Evolutionary conservation across 2,888 invertebrate species (phyloP), one percentile per base, ranked within the genome.

Genomic region (Synanthedon formicaeformis): DNA sequence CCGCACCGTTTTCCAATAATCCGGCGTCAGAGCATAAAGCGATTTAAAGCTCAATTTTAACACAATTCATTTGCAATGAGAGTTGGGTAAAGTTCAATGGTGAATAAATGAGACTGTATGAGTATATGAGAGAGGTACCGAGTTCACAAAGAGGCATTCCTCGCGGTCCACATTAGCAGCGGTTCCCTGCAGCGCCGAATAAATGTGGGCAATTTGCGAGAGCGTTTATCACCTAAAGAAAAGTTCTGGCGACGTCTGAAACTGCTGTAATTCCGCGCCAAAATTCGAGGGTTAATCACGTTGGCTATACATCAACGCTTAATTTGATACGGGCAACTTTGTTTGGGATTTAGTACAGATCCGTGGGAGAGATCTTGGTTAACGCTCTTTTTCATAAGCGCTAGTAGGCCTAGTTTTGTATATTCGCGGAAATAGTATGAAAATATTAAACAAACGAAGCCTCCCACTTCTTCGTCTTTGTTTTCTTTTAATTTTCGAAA

Each of bases 201-300:
- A 82, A 84, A 82, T 83, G 83, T 74, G 73, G 72, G 81, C 77
- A 81, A 84, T 84, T 83, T 84, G 81, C 71, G 80, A 78, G 75
- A 76, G 66, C 82, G 81, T 83, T 82, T 81, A 83, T 84, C 83
- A 83, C 82, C 75, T 76, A 81, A 81, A 83, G 81, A 84, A 85
- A 84, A 81, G 82, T 83, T 81, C 78, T 71, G 75, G 75, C 72
- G 80, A 78, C 79, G 78, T 73, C 71, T 74, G 72, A 71, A 79
- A 80, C 81, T 76, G 80, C 69, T 72, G 80, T 78, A 81, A 82
- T 81, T 81, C 74, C 62, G 65, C 67, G 64, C 67, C 70, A 71
- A 77, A 78, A 73, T 76, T 73, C 73, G 74, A 73, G 79, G 79
- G 81, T 81, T 83, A 79, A 81, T 81, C 80, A 77, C 76, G 71